Base-by-base conservation (phyloP, 2,888 invertebrate species). In the Gymnosoma rotundatum region DNA sequence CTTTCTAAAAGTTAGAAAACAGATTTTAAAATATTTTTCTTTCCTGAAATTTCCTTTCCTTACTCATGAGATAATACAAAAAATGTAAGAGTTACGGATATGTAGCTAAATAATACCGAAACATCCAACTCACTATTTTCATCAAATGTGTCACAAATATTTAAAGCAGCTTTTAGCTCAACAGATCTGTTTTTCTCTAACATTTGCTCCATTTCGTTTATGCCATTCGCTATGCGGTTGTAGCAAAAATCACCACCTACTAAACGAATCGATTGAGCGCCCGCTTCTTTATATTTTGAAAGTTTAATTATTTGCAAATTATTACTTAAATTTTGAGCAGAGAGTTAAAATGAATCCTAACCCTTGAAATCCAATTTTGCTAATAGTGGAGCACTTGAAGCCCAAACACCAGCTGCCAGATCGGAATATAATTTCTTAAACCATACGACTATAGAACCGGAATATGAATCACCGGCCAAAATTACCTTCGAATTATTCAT, bases 381-480 rank as follows among this genome's bases (percentile, higher is more conserved):
- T n/a, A 93, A 88, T 9, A 95, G 93, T 4, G 95, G 95, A 8
- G 94, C 95, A 89, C 95, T 95, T 2, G 95, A 95, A 0, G 95
- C 94, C 80, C 95, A 93, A 0, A 93, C 93, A 0, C 95, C 95
- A 14, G 89, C 89, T 0, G 93, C 93, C 36, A 95, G 90, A 86
- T 95, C 94, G 0, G 95, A 95, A 90, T 95, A 95, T 25, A 94
- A 91, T 85, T 94, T 93, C 87, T 94, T 94, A 86, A 95, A 94
- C 95, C 95, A 95, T 54, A 94, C 92, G 18, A 93, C 95, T 94
- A 95, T 94, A 79, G 94, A 94, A 0, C 94, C 95, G 0, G 95
- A 94, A 87, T 95, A 95, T 0, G 95, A 95, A 0, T 94, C 94
- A 2, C 95, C 95, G 85, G 94, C 94, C 72, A 95, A 90, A 45